Evolutionary conservation across 2,113 vertebrate species (phyloP).

Genomic region (Crotalus viridis): DNA sequence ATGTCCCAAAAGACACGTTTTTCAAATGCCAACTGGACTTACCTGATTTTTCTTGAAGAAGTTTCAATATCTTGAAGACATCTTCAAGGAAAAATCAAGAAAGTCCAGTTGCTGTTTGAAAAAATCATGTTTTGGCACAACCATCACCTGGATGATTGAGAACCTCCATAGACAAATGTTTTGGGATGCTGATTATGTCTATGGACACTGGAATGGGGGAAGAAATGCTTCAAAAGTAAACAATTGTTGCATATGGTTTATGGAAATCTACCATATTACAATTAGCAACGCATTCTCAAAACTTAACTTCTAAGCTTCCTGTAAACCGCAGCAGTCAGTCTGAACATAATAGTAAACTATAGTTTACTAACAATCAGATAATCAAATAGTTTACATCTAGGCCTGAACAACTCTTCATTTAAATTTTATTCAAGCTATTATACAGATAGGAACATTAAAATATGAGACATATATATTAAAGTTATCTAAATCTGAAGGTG

Average conservation of each 20-base stretch:
- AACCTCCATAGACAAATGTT: not conserved
- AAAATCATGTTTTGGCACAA: not conserved
- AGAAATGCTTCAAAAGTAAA: not conserved
- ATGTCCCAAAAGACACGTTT: not conserved
- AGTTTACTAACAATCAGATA: not conserved
- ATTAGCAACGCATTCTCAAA: not conserved
- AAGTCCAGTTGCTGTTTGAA: not conserved
- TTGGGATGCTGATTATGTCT: not conserved
- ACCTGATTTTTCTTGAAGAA: not conserved
- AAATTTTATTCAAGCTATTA: not conserved
- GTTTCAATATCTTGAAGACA: not conserved
- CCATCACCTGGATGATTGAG: not conserved
- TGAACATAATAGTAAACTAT: not conserved
- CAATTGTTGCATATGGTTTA: too few species aligned
- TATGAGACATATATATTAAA: not conserved
- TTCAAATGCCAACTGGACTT: not conserved
- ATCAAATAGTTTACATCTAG: not conserved
- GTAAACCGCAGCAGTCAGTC: not conserved
- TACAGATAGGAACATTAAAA: not conserved
- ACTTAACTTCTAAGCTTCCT: not conserved
- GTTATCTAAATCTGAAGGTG: not conserved
- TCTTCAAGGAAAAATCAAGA: not conserved
- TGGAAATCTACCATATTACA: not conserved
- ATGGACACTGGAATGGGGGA: not conserved
- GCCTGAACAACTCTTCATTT: not conserved